Percentiles rank a stretch among this genome's conserved stretches.
Evolutionary conservation across 2,797 vertebrate species (phyloP).

Genomic region (Capromys pilorides): DNA sequence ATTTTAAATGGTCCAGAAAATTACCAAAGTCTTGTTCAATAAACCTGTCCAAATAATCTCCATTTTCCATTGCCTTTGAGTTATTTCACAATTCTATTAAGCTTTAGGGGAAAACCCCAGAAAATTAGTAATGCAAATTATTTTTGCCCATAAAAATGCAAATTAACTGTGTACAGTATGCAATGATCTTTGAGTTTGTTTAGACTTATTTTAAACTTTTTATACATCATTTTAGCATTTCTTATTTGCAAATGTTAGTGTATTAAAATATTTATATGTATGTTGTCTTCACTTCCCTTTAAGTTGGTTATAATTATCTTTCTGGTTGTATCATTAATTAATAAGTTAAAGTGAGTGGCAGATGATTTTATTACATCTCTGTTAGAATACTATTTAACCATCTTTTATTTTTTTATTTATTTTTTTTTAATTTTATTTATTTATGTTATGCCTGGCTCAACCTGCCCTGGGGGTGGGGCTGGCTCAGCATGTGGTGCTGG

Average conservation of each 20-base stretch:
- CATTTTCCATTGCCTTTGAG: neutral
- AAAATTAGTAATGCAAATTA: neutral
- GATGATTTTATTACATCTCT: neutral
- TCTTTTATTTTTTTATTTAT: too few relatives aligned
- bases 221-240: neutral
- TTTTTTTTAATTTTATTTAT: too few relatives aligned
- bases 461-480: too few relatives aligned
- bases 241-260: neutral
- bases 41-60: neutral
- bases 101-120: neutral
- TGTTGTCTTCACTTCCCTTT: neutral
- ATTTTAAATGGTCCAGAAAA: neutral
- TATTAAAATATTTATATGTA: neutral
- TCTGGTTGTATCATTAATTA: neutral
- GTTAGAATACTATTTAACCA: neutral
- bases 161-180: neutral
- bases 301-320: neutral
- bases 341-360: neutral
- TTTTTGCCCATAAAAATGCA: neutral
- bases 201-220: neutral
- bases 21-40: neutral
- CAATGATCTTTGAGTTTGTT: neutral
- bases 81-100: slow-evolving; percentile 5
- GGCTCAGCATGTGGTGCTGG: too few relatives aligned
- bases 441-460: too few relatives aligned